Conservation (phyloP, 2,888 invertebrate species). For the Parelbella ahira region DNA sequence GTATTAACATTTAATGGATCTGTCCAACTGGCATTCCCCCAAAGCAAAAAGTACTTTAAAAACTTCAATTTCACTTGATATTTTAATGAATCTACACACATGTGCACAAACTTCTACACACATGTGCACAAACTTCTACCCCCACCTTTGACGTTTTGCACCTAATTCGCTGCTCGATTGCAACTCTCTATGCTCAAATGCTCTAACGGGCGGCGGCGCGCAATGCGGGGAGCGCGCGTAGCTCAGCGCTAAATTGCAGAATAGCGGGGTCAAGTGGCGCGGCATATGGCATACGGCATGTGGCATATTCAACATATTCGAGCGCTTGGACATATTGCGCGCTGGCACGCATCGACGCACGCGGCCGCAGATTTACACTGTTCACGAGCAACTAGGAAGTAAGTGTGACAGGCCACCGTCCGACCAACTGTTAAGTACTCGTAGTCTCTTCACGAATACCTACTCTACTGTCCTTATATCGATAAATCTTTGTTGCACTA, state of each 20-base stretch:
- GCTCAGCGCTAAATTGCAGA: conserved; percentile 4
- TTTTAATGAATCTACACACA: too few species aligned
- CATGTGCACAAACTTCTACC: conserved; percentile 2
- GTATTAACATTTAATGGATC: too few species aligned
- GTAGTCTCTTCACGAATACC: too few species aligned
- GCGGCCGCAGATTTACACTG: conserved; percentile 1
- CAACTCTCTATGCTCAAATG: not conserved
- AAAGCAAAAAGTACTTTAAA: too few species aligned
- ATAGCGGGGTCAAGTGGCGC: conserved; percentile 7
- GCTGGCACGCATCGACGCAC: conserved; percentile 1
- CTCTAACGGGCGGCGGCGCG: too few species aligned
- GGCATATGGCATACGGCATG: conserved; percentile 1
- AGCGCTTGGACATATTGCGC: conserved; percentile 10
- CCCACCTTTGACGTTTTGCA: conserved; percentile 8
- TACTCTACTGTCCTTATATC: too few species aligned
- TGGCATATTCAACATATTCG: too few species aligned
- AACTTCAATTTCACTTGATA: too few species aligned
- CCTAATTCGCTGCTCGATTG: conserved; percentile 3
- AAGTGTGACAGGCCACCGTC: not conserved
- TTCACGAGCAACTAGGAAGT: not conserved
- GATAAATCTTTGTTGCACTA: too few species aligned
- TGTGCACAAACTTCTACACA: not conserved
- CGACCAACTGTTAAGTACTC: not conserved
- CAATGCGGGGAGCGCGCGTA: too few species aligned
- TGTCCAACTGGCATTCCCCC: too few species aligned